These are phyloP conservation scores for Actinostola sp. DNA, from an alignment of 92 coral and sea anemone genomes.

Conservation along the genomic window DNA sequence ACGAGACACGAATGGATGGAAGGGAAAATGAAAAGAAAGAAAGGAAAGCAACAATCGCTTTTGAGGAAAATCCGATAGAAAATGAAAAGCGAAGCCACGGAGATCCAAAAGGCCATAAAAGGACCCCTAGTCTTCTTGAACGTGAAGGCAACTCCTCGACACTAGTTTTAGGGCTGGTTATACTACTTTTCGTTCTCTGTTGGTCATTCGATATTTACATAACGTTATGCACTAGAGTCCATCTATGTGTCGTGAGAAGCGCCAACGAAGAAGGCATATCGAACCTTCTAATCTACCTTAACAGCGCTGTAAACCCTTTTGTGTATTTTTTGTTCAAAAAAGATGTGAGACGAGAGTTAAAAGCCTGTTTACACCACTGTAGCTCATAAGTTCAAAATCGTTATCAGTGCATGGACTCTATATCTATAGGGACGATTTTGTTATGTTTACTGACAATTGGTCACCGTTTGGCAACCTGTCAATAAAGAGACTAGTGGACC, in stretches of 20 bases:
- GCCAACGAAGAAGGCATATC: slow-evolving; percentile 22
- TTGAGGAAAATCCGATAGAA: slow-evolving; percentile 1
- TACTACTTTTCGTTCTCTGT: slow-evolving; percentile 56
- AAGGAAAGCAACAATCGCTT: not conserved
- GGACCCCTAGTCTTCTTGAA: not conserved
- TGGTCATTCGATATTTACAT: slow-evolving; percentile 67
- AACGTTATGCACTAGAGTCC: slow-evolving; percentile 47
- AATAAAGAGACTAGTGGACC: too few relatives aligned
- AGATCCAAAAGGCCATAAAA: not conserved
- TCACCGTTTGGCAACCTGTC: too few relatives aligned
- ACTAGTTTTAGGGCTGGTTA: slow-evolving; percentile 61
- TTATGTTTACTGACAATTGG: too few relatives aligned
- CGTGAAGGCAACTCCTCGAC: slow-evolving; percentile 20
- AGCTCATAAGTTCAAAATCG: not conserved
- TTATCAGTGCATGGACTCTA: too few relatives aligned
- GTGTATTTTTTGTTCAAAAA: slow-evolving; percentile 71
- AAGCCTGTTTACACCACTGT: slow-evolving; percentile 10
- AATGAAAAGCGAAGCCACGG: not conserved
- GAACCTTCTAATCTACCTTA: slow-evolving; percentile 43
- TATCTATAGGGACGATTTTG: too few relatives aligned
- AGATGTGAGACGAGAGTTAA: slow-evolving; percentile 62
- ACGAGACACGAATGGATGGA: not conserved
- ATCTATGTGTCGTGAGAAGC: slow-evolving; percentile 34
- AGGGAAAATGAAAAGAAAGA: not conserved
- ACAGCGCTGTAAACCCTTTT: slow-evolving; percentile 62